Conservation (phyloP, 2,888 invertebrate genomes). For the Patella caerulea region DNA sequence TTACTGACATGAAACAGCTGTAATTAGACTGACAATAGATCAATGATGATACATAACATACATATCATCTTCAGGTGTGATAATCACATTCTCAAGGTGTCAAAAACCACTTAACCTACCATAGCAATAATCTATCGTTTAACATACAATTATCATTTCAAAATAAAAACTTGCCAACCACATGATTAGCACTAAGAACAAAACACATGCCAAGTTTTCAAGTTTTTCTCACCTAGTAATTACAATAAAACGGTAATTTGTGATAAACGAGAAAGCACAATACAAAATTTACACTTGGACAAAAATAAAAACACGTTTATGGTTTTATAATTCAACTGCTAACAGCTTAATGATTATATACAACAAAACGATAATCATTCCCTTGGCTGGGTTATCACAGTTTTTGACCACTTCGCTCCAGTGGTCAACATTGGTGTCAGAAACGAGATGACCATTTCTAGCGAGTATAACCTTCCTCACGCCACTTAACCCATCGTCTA, state of each 20-base stretch:
- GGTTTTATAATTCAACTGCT: not conserved
- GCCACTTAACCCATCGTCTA: not conserved
- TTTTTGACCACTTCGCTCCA: not conserved
- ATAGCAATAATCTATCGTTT: not conserved
- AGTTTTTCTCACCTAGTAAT: not conserved
- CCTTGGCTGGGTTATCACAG: slow-evolving; percentile 2
- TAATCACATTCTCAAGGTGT: not conserved
- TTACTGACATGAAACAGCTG: too few species aligned
- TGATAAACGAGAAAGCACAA: too few species aligned
- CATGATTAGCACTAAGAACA: not conserved
- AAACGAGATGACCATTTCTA: slow-evolving; percentile 1
- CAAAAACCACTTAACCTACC: not conserved
- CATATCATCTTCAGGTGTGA: not conserved
- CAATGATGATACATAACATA: not conserved
- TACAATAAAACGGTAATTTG: too few species aligned
- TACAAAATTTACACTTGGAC: not conserved
- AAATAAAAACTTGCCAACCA: not conserved
- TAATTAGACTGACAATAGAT: too few species aligned
- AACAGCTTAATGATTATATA: not conserved
- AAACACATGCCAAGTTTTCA: slow-evolving; percentile 5
- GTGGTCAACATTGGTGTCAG: slow-evolving; percentile 6
- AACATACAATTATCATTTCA: not conserved
- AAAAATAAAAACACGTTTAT: not conserved
- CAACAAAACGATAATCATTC: not conserved
- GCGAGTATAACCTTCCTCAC: not conserved